phyloP scores from a whole-genome alignment of 1,140 invertebrate species.

The Drosophila orena region DNA sequence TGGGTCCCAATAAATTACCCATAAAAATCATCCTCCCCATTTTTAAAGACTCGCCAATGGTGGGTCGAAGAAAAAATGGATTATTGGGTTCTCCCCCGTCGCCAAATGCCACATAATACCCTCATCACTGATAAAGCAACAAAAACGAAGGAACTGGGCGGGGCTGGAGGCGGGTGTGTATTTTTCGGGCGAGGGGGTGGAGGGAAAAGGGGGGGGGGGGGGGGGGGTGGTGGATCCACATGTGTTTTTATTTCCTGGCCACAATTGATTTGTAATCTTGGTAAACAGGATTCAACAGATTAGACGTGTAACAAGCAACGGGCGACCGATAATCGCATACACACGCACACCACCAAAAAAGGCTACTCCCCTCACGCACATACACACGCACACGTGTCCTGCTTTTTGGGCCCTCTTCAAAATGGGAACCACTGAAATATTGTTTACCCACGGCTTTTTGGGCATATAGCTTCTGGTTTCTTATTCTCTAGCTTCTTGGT shows the following conservation, averaged over 20 bases:
- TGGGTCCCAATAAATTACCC: conserved; percentile 9
- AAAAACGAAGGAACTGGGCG: conserved; percentile 4
- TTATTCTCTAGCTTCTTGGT: too few species aligned
- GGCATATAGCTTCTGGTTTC: neutral
- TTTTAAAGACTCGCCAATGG: conserved; percentile 21
- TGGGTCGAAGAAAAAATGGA: neutral
- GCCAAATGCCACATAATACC: conserved; percentile 35
- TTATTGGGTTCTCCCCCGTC: neutral
- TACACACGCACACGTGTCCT: conserved; percentile 50
- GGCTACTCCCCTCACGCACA: conserved; percentile 3
- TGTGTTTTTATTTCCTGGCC: conserved; percentile 80
- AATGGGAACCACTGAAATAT: conserved; percentile 27
- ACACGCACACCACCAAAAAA: conserved; percentile 34
- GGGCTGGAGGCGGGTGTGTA: neutral
- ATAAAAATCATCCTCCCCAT: conserved; percentile 18
- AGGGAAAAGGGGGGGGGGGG: too few species aligned
- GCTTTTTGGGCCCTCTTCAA: conserved; percentile 50
- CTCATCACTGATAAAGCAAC: conserved; percentile 39
- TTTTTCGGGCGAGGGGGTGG: neutral
- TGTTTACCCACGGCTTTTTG: neutral
- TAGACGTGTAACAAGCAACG: conserved; percentile 78
- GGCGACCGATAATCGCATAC: conserved; percentile 74
- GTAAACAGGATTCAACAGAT: conserved; percentile 83
- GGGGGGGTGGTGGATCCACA: conserved; percentile 22
- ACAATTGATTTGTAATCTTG: conserved; percentile 83